phyloP scores from a whole-genome alignment of 2,888 invertebrate species.

The Eilema depressum region DNA sequence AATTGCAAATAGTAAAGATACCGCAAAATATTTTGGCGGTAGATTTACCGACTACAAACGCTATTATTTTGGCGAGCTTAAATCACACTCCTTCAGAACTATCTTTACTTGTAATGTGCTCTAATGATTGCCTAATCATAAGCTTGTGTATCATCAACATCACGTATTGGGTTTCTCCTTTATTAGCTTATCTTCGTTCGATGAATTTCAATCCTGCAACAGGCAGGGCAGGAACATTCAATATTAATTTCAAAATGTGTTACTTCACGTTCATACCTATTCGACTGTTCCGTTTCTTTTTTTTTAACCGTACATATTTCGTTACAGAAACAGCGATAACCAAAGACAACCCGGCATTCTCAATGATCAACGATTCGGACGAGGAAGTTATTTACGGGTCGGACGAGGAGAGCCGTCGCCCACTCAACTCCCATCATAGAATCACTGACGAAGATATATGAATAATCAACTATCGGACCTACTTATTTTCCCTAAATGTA shows the following conservation, averaged over 20 bases:
- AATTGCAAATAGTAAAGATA: too few relatives aligned
- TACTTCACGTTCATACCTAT: not conserved
- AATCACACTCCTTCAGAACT: too few relatives aligned
- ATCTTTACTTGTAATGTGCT: too few relatives aligned
- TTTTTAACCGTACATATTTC: conserved; percentile 55
- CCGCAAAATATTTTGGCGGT: too few relatives aligned
- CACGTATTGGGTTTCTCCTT: too few relatives aligned
- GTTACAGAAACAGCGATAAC: conserved; percentile 94
- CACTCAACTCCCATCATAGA: conserved; percentile 90
- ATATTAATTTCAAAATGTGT: not conserved
- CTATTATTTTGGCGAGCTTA: too few relatives aligned
- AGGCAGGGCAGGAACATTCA: too few relatives aligned
- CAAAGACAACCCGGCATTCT: conserved; percentile 99
- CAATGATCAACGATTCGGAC: conserved; percentile 99
- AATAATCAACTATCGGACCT: conserved; percentile 53
- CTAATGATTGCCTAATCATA: too few relatives aligned
- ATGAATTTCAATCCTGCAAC: too few relatives aligned
- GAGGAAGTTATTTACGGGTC: conserved; percentile 98
- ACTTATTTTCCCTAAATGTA: conserved; percentile 57
- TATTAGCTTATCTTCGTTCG: not conserved
- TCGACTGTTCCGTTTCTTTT: not conserved
- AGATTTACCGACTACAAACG: too few relatives aligned
- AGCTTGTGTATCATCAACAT: too few relatives aligned
- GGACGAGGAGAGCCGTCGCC: conserved; percentile 94
- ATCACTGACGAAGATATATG: conserved; percentile 88